phyloP scores from a whole-genome alignment of 2,113 vertebrate genomes.

The Perca schrenkii region DNA sequence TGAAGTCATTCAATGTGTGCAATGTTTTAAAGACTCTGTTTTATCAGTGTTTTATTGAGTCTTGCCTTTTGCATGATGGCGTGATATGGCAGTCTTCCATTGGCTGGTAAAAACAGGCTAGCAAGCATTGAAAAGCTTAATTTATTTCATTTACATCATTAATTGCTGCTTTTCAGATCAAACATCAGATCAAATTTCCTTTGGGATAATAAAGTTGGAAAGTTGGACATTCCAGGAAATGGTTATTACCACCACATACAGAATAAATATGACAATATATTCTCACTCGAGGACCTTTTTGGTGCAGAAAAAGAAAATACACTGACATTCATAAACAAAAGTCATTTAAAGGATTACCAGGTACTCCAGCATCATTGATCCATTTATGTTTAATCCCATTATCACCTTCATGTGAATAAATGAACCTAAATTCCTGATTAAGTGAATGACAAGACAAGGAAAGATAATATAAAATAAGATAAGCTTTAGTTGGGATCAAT shows the following conservation, averaged over 20 bases:
- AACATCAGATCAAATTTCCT: too few relatives aligned
- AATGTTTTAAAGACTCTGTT: too few relatives aligned
- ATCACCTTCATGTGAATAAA: background rate
- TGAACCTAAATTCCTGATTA: background rate
- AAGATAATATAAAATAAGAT: background rate
- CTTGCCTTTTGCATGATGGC: too few relatives aligned
- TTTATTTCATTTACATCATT: too few relatives aligned
- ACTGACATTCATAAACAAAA: background rate
- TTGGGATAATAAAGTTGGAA: too few relatives aligned
- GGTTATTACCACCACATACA: background rate
- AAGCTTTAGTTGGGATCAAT: background rate
- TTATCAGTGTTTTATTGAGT: too few relatives aligned
- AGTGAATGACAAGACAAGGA: background rate
- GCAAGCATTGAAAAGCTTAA: too few relatives aligned
- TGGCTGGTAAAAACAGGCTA: too few relatives aligned
- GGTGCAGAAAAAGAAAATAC: background rate
- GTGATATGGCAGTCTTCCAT: too few relatives aligned
- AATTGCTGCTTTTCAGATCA: too few relatives aligned
- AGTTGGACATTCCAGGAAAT: background rate
- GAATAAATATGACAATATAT: fast-evolving
- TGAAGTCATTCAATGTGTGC: too few relatives aligned
- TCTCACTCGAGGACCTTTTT: background rate
- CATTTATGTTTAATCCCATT: background rate
- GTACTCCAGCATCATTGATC: background rate
- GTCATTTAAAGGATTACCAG: background rate